Evolutionary conservation across 2,888 invertebrate genomes (phyloP), one percentile per base, ranked within the genome.

Genomic region (Nephrocerus scutellatus): DNA sequence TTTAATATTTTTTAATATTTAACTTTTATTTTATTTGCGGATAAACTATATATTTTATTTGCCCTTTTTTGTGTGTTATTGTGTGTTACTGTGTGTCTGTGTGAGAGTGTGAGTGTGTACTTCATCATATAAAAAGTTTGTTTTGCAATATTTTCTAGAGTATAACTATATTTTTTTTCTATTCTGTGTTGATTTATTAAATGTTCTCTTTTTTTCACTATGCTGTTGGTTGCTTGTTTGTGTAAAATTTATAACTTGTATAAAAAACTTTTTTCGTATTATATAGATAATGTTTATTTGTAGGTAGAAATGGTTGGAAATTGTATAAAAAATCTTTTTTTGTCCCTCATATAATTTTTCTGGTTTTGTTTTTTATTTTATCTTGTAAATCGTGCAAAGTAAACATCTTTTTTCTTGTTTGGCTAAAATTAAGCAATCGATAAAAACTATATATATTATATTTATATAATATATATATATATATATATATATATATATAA

Each of bases 271-370:
- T 7, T 36, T 31, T 34, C 4, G 21, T 44, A 32, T 23, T 32
- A n/a, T n/a, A n/a, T n/a, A n/a, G n/a, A n/a, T n/a, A n/a, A n/a
- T 8, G 8, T 43, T 43, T 39, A 18, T 46, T 43, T 46, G 43
- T 46, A 46, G 44, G 46, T 46, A 46, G 46, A 46, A 46, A 44
- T 44, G 46, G 43, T 46, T 38, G 43, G 44, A 44, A 46, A 44
- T 46, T 46, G 46, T 46, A 46, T 41, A 46, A 46, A 39, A 44
- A 41, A 18, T 13, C 28, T 25, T 19, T 4, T 16, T 29, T 32
- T 32, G 23, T 15, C 12, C 21, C n/a, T 24, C 24, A 4, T 24
- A 6, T n/a, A n/a, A n/a, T n/a, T 20, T 14, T 30, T 19, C 9
- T 16, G 15, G 23, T 33, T 24, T 13, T 28, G n/a, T 18, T 21